Evolutionary conservation across 2,113 vertebrate species (phyloP).

Genomic region (Crotalus tigris): DNA sequence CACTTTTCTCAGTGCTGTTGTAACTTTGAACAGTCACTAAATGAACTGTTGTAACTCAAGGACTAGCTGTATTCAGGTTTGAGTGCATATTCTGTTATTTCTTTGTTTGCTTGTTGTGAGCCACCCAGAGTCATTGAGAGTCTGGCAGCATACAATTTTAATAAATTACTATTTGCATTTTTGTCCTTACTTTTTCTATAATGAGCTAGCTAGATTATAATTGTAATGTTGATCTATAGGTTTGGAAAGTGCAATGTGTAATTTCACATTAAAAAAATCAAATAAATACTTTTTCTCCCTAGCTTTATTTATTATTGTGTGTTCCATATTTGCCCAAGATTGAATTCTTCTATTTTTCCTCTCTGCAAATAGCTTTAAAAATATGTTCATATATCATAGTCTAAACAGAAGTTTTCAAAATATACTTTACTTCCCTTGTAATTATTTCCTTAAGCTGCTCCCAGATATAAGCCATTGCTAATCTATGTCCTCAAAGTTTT

Average conservation of each 20-base stretch:
- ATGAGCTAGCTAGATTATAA: background rate
- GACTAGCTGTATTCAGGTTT: background rate
- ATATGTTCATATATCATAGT: slow-evolving; percentile 56
- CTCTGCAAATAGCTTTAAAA: slow-evolving; percentile 56
- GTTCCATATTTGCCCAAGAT: slow-evolving; percentile 29
- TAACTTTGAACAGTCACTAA: background rate
- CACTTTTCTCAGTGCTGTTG: background rate
- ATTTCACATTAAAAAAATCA: background rate
- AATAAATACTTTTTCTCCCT: background rate
- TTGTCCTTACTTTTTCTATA: background rate
- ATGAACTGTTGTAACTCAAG: background rate
- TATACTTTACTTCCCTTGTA: slow-evolving; percentile 58
- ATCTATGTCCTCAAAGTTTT: slow-evolving; percentile 56
- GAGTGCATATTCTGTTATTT: background rate
- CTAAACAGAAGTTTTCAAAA: slow-evolving; percentile 60
- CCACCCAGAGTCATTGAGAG: background rate
- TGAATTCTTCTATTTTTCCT: slow-evolving; percentile 50
- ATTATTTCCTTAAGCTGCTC: slow-evolving; percentile 71
- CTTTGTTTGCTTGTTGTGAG: background rate
- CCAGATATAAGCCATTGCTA: slow-evolving; percentile 70
- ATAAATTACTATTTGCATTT: background rate
- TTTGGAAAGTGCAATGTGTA: background rate
- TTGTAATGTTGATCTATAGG: background rate
- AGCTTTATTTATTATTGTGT: background rate
- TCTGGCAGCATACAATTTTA: background rate